phyloP scores from a whole-genome alignment of 2,113 vertebrate species.

The Burhinus oedicnemus region DNA sequence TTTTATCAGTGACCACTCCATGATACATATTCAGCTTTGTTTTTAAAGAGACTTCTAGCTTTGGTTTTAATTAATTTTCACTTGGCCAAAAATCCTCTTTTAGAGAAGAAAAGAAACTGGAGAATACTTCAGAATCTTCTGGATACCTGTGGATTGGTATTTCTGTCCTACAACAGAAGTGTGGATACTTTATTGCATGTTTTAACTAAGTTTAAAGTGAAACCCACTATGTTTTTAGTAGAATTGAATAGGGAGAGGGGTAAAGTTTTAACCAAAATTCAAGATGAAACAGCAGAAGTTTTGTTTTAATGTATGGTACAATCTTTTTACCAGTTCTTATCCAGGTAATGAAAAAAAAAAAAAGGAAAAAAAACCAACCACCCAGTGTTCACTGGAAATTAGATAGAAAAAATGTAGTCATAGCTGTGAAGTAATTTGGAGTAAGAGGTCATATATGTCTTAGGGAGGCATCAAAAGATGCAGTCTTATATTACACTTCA shows the following conservation, averaged over 20 bases:
- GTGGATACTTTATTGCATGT: neutral
- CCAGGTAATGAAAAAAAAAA: neutral
- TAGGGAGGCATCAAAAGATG: neutral
- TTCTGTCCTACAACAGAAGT: neutral
- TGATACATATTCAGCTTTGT: neutral
- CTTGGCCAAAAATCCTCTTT: neutral
- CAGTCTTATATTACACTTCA: neutral
- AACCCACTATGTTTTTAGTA: neutral
- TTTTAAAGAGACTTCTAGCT: neutral
- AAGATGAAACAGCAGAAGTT: neutral
- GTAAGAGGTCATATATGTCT: neutral
- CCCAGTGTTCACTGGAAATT: neutral
- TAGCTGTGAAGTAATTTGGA: neutral
- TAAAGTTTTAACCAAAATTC: neutral
- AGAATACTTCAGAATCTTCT: neutral
- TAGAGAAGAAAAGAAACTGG: neutral
- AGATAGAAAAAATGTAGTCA: neutral
- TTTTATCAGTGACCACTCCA: neutral
- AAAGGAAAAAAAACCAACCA: too few relatives aligned
- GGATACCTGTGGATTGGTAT: neutral
- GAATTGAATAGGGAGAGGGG: neutral
- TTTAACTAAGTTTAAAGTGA: neutral
- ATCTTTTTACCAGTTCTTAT: neutral
- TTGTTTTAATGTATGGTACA: neutral
- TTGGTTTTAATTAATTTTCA: neutral